A percentile compares a stretch with the other conserved stretches of the same genome.
These are phyloP conservation scores for Microplitis manilae DNA, from an alignment of 2,888 invertebrate genomes.

Conservation along the genomic window DNA sequence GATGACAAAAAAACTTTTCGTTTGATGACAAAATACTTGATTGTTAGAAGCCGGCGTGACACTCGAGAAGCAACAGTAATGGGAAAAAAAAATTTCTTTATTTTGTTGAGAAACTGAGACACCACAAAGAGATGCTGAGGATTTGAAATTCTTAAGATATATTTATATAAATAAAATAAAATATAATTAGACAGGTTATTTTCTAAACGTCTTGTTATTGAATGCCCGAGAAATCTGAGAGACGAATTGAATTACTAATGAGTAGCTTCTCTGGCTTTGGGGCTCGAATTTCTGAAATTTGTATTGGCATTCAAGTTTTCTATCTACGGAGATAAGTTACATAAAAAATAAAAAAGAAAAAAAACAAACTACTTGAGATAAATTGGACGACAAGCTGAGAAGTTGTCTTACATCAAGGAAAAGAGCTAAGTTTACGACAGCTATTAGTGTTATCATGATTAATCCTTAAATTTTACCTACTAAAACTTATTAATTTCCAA, in stretches of 20 bases:
- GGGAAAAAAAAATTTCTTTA: background rate
- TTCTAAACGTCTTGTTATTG: background rate
- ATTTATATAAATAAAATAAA: no score
- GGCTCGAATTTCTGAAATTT: background rate
- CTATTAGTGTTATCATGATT: slow-evolving; percentile 29
- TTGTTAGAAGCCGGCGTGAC: background rate
- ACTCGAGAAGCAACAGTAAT: background rate
- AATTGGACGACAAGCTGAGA: slow-evolving; percentile 25
- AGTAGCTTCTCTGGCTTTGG: background rate
- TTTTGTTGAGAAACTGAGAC: background rate
- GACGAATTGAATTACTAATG: background rate
- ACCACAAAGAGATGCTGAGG: background rate
- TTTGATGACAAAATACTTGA: background rate
- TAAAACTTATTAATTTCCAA: slow-evolving; percentile 24
- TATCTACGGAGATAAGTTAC: background rate
- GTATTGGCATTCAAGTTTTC: slow-evolving; percentile 23
- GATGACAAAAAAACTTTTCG: background rate
- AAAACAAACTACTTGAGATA: slow-evolving; percentile 9
- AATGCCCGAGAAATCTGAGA: background rate
- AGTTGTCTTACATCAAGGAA: background rate
- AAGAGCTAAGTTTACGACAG: slow-evolving; percentile 15
- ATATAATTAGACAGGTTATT: background rate
- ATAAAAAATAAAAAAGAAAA: slow-evolving; percentile 15
- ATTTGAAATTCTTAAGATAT: background rate
- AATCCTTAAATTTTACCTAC: slow-evolving; percentile 16